Evolutionary conservation across 2,113 vertebrate genomes (phyloP).

Genomic region (Pogona vitticeps): DNA sequence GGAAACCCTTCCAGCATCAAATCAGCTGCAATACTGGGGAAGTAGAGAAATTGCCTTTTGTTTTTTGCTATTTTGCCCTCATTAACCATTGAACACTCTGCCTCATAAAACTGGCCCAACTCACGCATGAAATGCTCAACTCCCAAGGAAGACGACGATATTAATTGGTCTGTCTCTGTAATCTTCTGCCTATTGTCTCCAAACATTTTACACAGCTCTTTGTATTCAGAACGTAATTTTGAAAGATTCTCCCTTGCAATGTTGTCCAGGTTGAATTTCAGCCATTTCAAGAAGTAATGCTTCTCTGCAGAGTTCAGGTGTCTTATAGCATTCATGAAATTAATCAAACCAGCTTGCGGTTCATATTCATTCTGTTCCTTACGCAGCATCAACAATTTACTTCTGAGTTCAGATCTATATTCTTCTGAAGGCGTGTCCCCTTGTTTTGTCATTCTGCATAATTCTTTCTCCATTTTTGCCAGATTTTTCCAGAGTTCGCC

Average conservation of each 20-base stretch:
- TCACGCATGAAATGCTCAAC: constrained; percentile 82
- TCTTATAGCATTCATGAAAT: not conserved
- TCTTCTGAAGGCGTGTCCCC: not conserved
- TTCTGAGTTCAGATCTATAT: not conserved
- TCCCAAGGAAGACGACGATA: constrained; percentile 76
- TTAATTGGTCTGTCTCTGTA: constrained; percentile 25
- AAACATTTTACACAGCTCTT: not conserved
- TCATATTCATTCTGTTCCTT: not conserved
- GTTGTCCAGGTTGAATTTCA: constrained; percentile 12
- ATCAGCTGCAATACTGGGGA: constrained; percentile 66
- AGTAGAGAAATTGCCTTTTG: constrained; percentile 57
- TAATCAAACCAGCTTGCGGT: not conserved
- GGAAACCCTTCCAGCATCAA: constrained; percentile 79
- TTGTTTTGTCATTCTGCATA: constrained; percentile 36
- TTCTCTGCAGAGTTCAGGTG: not conserved
- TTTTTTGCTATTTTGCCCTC: no score
- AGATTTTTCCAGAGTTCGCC: constrained; percentile 19
- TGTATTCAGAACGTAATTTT: not conserved
- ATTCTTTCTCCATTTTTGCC: constrained; percentile 14
- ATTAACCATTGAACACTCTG: constrained; percentile 54
- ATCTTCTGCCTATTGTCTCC: not conserved
- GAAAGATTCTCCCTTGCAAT: not conserved
- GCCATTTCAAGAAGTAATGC: constrained; percentile 29
- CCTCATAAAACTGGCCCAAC: constrained; percentile 70
- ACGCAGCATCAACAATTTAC: not conserved